These are phyloP conservation scores for Platynereis dumerilii DNA, from an alignment of 2,888 invertebrate genomes.

Conservation along the genomic window DNA sequence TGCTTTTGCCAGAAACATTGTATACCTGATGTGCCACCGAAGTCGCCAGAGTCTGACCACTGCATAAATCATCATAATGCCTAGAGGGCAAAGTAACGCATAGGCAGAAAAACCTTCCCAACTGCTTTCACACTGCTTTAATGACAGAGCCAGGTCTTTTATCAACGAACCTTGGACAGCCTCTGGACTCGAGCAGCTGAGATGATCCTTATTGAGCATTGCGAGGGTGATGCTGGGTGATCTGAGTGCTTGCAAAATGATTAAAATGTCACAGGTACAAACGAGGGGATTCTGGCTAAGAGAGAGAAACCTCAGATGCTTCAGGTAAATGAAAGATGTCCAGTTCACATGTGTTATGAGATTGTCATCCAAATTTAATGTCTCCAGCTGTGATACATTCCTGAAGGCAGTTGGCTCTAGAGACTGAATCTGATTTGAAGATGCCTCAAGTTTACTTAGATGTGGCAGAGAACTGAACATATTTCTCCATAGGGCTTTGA, in stretches of 20 bases:
- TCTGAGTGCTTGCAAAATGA: background rate
- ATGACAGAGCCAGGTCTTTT: too few species aligned
- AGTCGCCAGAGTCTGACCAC: background rate
- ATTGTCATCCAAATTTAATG: background rate
- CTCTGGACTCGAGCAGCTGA: background rate
- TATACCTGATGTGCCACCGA: conserved; percentile 4
- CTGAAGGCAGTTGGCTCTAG: background rate
- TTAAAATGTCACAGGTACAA: background rate
- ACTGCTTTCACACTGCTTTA: too few species aligned
- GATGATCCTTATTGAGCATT: background rate
- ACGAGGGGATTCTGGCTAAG: background rate
- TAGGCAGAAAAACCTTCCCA: too few species aligned
- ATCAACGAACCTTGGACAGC: background rate
- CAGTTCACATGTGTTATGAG: background rate
- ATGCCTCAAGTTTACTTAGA: background rate
- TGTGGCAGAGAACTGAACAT: too few species aligned
- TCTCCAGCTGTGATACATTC: background rate
- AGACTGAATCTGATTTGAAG: background rate
- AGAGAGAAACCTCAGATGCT: background rate
- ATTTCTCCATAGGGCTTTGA: too few species aligned
- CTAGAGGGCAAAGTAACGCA: background rate
- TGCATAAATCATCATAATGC: background rate
- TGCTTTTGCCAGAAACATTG: background rate
- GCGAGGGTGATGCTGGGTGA: background rate
- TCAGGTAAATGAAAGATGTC: background rate